Conservation (phyloP, 1,140 invertebrate genomes). For the Camponotus vicinus region DNA sequence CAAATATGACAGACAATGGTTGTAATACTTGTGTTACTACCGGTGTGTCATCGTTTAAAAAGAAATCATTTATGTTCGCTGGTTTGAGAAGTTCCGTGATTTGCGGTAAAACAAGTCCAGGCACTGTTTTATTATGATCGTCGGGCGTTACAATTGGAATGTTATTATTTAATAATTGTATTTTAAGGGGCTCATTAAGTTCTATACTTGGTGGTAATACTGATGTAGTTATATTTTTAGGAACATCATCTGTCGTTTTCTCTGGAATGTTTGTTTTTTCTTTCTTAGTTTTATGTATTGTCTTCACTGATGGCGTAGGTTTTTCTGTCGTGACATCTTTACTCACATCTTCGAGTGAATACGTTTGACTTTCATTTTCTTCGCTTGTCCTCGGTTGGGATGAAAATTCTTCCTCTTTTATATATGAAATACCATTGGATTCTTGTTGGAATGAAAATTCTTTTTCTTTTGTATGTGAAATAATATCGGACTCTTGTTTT, state of each 20-base stretch:
- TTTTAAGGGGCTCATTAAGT: constrained; percentile 24
- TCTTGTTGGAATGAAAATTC: neutral
- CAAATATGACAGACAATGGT: constrained; percentile 55
- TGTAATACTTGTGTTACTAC: constrained; percentile 48
- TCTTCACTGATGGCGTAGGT: neutral
- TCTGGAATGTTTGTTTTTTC: neutral
- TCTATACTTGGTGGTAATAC: constrained; percentile 52
- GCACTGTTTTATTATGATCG: neutral
- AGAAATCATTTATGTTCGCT: neutral
- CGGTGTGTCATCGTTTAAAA: neutral
- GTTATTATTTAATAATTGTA: constrained; percentile 3
- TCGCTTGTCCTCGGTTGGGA: neutral
- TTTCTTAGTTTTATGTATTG: neutral
- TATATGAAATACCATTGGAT: too few species aligned
- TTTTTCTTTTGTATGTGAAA: neutral
- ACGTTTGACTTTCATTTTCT: neutral
- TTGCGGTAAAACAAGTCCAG: constrained; percentile 24
- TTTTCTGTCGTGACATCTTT: neutral
- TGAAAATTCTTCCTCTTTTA: neutral
- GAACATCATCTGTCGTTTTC: neutral
- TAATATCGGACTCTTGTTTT: neutral
- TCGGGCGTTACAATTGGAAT: constrained; percentile 22
- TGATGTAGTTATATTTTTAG: neutral
- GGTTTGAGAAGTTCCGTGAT: constrained; percentile 22
- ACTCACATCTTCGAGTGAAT: neutral